These are phyloP conservation scores for roundworm (Caenorhabditis elegans) DNA, from an alignment of 1,140 invertebrate species.

Conservation along the genomic window WBcel235 BX284602.5:5504001-5504500, in stretches of 20 bases:
- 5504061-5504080: not conserved
- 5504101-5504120: not conserved
- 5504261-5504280: not conserved
- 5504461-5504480: constrained; percentile 70
- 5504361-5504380: constrained; percentile 68
- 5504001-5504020: not conserved
- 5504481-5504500: constrained; percentile 70
- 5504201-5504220: not conserved
- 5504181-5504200: not conserved
- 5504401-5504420: not conserved
- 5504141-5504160: constrained; percentile 1
- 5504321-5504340: constrained; percentile 67
- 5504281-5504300: constrained; percentile 16
- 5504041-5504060: constrained; percentile 16
- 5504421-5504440: constrained; percentile 59
- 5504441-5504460: constrained; percentile 66
- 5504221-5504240: not conserved
- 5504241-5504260: not conserved
- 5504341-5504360: constrained; percentile 64
- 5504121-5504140: not conserved
- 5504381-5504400: constrained; percentile 65
- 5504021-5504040: not conserved
- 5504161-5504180: not conserved
- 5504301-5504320: constrained; percentile 57
- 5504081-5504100: not conserved